Evolutionary conservation across 1,140 invertebrate genomes (phyloP).

Genomic region (Micrasema longulum): DNA sequence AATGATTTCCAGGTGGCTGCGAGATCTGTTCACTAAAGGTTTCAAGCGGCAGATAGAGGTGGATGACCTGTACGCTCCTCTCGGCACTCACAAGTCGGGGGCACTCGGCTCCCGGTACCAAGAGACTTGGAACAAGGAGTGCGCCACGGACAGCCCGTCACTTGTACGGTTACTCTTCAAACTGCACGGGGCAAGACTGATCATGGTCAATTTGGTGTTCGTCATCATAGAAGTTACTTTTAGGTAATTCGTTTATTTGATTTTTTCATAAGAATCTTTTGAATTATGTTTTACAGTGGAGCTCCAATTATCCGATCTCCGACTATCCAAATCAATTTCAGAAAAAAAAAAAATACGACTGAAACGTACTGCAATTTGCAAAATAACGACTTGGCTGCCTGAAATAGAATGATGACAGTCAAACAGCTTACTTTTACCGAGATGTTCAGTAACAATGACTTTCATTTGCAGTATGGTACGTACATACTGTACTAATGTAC

Average conservation of each 20-base stretch:
- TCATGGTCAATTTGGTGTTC: slow-evolving; percentile 38
- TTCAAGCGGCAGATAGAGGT: slow-evolving; percentile 42
- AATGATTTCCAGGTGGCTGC: slow-evolving; percentile 47
- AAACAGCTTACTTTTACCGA: too few species aligned
- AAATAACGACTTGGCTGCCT: too few species aligned
- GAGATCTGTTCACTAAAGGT: slow-evolving; percentile 41
- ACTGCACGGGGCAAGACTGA: slow-evolving; percentile 58
- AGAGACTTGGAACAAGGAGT: slow-evolving; percentile 14
- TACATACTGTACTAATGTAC: too few species aligned
- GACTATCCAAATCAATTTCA: too few species aligned
- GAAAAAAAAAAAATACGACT: too few species aligned
- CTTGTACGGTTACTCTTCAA: slow-evolving; percentile 58
- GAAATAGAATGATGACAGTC: too few species aligned
- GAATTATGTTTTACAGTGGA: too few species aligned
- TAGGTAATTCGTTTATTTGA: slow-evolving; percentile 30
- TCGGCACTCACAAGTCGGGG: slow-evolving; percentile 24
- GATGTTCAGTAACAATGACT: too few species aligned
- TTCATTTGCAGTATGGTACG: too few species aligned
- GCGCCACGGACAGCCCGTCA: slow-evolving; percentile 57
- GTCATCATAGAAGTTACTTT: slow-evolving; percentile 30
- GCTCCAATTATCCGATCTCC: too few species aligned
- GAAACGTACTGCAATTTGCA: too few species aligned
- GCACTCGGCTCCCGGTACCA: slow-evolving; percentile 23
- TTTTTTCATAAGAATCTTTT: too few species aligned
- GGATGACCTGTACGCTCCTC: slow-evolving; percentile 46